Base-by-base conservation (phyloP, 2,888 invertebrate species). In the Frankliniella fusca region DNA sequence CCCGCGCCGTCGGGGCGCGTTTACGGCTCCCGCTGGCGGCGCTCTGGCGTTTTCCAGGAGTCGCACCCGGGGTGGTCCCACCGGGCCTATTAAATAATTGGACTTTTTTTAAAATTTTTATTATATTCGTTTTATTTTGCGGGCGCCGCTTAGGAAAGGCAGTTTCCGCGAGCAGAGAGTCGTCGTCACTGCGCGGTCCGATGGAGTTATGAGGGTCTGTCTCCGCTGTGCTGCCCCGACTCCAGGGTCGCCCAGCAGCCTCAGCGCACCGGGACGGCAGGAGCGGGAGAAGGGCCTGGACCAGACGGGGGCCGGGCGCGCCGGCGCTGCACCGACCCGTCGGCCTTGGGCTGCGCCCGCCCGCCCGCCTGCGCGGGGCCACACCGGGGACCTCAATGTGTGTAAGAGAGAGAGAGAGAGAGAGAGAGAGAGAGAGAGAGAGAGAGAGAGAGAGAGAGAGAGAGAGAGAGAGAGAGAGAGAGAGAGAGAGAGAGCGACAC, bases 381-480 rank as follows among this genome's bases (percentile, higher is more conserved):
- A 2, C 61, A 18, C 61, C 15, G 61, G 61, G 54, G 10, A n/a
- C 54, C 50, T 50, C 10, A n/a, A n/a, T 54, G 54, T 54, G 54
- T 54, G 54, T 61, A 3, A 20, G 61, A 20, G 61, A 15, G 38
- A 38, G 54, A 18, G 54, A 18, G 54, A 54, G 65, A 20, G 65
- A 65, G 65, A 65, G 65, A 65, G 65, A 20, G 65, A 65, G 65
- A 65, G 65, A 65, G 65, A 65, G 65, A 20, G 65, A 20, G 65
- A 65, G 65, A 65, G 65, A 65, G 65, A 65, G 65, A 65, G 65
- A 65, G 65, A 65, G 65, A 65, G 65, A 65, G 65, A 65, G 65
- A 20, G 65, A 50, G 50, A 15, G 50, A 50, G 50, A 50, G 50
- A 50, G 50, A 50, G 50, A 50, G 50, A 50, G 50, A 50, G 50